These are phyloP conservation scores for Ctena decussata DNA, from an alignment of 2,888 invertebrate species.

Conservation along the genomic window DNA sequence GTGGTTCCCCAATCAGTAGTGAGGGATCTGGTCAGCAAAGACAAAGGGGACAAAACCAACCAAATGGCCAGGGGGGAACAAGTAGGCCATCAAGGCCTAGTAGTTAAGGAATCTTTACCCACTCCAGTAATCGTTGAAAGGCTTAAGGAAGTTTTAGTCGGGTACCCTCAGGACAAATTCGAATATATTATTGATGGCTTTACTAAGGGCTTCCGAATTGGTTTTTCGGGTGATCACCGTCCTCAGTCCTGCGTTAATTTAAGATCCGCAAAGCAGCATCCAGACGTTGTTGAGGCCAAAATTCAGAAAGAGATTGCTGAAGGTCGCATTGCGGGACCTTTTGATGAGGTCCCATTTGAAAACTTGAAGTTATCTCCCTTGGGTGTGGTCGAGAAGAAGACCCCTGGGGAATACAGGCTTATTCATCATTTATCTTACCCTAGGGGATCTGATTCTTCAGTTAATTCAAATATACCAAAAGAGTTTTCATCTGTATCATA, in stretches of 20 bases:
- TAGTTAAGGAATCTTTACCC: background rate
- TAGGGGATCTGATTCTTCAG: background rate
- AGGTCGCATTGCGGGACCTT: slow-evolving; percentile 33
- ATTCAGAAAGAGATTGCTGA: slow-evolving; percentile 12
- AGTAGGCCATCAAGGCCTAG: background rate
- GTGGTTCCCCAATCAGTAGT: background rate
- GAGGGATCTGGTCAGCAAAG: background rate
- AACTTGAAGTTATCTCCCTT: slow-evolving; percentile 23
- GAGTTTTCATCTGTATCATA: slow-evolving; percentile 6
- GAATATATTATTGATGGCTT: slow-evolving; percentile 10
- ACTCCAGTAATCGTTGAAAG: background rate
- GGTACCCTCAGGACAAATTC: background rate
- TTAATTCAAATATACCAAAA: slow-evolving; percentile 21
- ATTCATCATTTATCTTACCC: slow-evolving; percentile 44
- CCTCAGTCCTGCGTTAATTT: background rate
- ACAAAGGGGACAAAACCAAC: background rate
- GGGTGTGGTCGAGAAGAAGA: slow-evolving; percentile 31
- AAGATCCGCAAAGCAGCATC: background rate
- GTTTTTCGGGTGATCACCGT: background rate
- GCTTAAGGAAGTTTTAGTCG: background rate
- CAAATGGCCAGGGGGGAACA: background rate
- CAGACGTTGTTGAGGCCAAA: background rate
- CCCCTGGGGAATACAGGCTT: slow-evolving; percentile 23
- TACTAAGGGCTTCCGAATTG: slow-evolving; percentile 5
- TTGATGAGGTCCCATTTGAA: slow-evolving; percentile 10